Evolutionary conservation across 2,113 vertebrate genomes (phyloP).

Genomic region (Columba livia): DNA sequence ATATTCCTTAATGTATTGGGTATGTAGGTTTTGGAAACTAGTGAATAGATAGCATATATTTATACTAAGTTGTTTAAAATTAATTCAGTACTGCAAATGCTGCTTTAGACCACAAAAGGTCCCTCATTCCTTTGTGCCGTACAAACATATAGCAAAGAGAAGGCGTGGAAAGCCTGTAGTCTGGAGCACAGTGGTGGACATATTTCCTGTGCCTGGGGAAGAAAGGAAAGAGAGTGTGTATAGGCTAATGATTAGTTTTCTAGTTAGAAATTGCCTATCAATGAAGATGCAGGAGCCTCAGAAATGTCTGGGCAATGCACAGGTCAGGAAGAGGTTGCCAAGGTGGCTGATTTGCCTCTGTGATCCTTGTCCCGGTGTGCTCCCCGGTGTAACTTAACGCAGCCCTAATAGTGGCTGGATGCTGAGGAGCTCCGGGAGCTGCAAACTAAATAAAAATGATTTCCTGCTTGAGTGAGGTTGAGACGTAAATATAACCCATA

Average conservation of each 20-base stretch:
- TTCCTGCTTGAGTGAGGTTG: not conserved
- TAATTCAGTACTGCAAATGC: not conserved
- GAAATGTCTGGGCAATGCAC: not conserved
- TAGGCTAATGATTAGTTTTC: not conserved
- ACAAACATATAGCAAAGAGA: not conserved
- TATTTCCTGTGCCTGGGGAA: not conserved
- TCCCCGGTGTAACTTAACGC: not conserved
- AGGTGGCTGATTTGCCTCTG: not conserved
- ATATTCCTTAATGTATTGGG: not conserved
- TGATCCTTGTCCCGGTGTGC: rapidly evolving
- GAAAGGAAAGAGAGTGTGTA: not conserved
- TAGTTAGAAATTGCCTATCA: not conserved
- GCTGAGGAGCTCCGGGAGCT: not conserved
- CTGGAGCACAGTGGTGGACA: not conserved
- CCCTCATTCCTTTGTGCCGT: not conserved
- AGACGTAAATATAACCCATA: not conserved
- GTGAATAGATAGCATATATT: rapidly evolving
- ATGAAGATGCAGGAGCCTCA: not conserved
- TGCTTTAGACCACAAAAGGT: not conserved
- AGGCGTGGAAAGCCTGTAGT: not conserved
- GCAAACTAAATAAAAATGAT: not conserved
- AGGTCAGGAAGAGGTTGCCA: not conserved
- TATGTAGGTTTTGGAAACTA: not conserved
- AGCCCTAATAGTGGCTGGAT: not conserved
- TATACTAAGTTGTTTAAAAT: not conserved